Conservation (phyloP, 2,797 vertebrate species). For the Pipistrellus kuhlii region DNA sequence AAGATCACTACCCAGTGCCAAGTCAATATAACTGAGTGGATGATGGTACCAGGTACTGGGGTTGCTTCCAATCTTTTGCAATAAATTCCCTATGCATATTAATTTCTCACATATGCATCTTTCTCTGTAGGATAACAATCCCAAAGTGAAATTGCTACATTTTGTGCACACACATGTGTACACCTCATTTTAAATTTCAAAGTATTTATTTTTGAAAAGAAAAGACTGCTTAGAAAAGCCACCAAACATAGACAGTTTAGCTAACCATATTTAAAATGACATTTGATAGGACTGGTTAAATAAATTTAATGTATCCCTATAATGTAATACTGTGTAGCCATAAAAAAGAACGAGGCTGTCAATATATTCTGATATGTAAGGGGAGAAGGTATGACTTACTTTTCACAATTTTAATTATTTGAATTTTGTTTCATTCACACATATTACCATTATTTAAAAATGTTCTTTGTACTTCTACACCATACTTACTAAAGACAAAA, state of each 20-base stretch:
- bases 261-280: conserved; percentile 19
- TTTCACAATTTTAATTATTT: conserved; percentile 22
- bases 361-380: conserved; percentile 28
- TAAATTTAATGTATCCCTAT: not conserved
- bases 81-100: not conserved
- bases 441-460: conserved; percentile 38
- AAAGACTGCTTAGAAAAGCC: conserved; percentile 41
- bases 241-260: not conserved
- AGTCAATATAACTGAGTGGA: not conserved
- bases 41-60: not conserved
- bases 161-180: not conserved
- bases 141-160: not conserved
- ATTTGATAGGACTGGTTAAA: conserved; percentile 35
- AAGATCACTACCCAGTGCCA: not conserved
- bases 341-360: not conserved
- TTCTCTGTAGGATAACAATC: not conserved
- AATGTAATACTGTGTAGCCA: not conserved
- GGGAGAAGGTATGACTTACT: not conserved
- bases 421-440: conserved; percentile 47
- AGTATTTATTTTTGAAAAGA: conserved; percentile 35
- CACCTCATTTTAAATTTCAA: conserved; percentile 28
- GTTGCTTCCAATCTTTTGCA: conserved; percentile 27
- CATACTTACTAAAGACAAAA: conserved; percentile 37
- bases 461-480: not conserved
- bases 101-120: not conserved